Conservation (phyloP, 2,797 vertebrate genomes). For the Schizopygopsis malacanthus region DNA sequence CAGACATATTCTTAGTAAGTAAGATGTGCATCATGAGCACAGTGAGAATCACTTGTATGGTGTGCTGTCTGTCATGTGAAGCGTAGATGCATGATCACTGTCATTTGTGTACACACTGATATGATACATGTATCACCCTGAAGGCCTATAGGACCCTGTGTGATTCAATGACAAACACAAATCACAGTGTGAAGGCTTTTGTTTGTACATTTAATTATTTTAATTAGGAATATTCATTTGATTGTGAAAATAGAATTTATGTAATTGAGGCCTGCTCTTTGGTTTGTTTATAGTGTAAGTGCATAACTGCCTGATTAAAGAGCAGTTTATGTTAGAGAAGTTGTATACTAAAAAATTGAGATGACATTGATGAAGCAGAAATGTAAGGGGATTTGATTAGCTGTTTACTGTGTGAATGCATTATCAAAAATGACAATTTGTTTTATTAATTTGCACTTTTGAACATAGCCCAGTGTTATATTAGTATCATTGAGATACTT, state of each 20-base stretch:
- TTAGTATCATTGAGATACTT: background rate
- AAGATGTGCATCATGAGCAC: background rate
- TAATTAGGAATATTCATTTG: conserved; percentile 43
- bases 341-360: background rate
- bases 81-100: conserved; percentile 40
- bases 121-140: background rate
- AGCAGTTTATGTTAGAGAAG: background rate
- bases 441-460: background rate
- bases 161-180: conserved; percentile 31
- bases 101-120: conserved; percentile 7
- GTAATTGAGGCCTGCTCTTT: background rate
- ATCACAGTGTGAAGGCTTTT: conserved; percentile 39
- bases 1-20: background rate
- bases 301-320: background rate
- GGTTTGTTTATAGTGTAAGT: background rate
- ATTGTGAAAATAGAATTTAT: background rate
- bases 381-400: background rate
- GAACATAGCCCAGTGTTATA: background rate
- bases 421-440: background rate
- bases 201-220: conserved; percentile 35
- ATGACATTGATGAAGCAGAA: background rate
- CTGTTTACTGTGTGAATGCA: background rate
- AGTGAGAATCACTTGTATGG: background rate
- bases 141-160: conserved; percentile 11
- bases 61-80: conserved; percentile 36